Evolutionary conservation across 2,113 vertebrate species (phyloP), one percentile per base, ranked within the genome.

Genomic region (Blennius ocellaris): DNA sequence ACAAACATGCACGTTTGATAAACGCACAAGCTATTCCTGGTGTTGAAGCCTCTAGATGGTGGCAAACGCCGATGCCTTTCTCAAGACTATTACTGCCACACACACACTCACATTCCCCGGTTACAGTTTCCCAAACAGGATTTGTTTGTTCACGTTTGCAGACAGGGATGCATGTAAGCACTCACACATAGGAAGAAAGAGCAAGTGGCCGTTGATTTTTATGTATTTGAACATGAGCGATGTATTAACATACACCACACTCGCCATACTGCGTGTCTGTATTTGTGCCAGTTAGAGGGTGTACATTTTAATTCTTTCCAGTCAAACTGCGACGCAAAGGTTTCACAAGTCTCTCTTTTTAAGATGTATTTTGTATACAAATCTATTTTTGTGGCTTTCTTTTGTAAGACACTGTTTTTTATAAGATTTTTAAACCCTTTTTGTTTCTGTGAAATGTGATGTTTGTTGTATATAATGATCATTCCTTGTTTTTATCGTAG

Each of bases 371-470:
- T 92, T 91, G 2, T 90, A 90, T 36, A 82, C 80, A 87, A 73
- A 85, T 90, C 58, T 90, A 90, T 90, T 90, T 91, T 92, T 80
- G 65, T 84, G 81, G 73, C 63, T 81, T 86, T 49, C 37, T 87
- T 89, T 92, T 90, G 16, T 89, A 90, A 21, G 8, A 64, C 55
- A 66, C 71, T 45, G 54, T 80, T 90, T 89, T 87, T 77, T 85
- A 84, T 47, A 73, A 10, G 57, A 69, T 76, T 30, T 84, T 62
- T 55, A 77, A 59, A 11, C 12, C 72, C 37, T 43, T 14, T 39
- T 63, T 40, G 70, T 69, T 44, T 61, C 49, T 80, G 45, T 87
- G 30, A 83, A 30, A 83, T 37, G 39, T 63, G 60, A 48, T 72
- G 69, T 77, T 63, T 68, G 39, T 73, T 11, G 5, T 43, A 43